Base-by-base conservation (phyloP, 2,888 invertebrate species). In the Hipparchia sbordonii region DNA sequence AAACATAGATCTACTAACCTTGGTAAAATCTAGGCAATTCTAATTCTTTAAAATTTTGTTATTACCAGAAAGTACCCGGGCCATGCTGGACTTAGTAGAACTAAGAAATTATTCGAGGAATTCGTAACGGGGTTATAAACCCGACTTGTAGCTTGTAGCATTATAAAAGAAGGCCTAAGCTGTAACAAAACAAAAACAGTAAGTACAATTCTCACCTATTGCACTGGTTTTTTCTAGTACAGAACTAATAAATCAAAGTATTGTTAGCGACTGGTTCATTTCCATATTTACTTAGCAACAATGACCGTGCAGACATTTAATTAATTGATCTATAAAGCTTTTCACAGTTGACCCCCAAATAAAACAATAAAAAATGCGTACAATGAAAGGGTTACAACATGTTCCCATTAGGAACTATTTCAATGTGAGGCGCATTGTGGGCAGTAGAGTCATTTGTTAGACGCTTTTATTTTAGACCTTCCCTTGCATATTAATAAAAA, bases 241-340 rank as follows among this genome's bases (percentile, higher is more conserved):
- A 46, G 69, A 72, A 80, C 75, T 85, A 86, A 93, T 93, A 93
- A 93, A 93, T 93, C 93, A 93, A 80, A 76, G 85, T 89, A 87
- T 92, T 93, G 93, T 92, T 92, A 85, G 79, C 81, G 80, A 81
- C 85, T 80, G 76, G 81, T 86, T 88, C 86, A 93, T 93, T 92
- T 89, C 85, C 93, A 93, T 93, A 93, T 93, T 92, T 91, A 88
- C 87, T 88, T 84, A 87, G 84, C 84, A 88, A 93, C 93, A 92
- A 92, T 91, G 91, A 92, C 92, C 92, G 90, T 89, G 85, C 85
- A 88, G 87, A 89, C 93, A 87, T 93, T 92, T 93, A 93, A 93
- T 93, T 93, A 93, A 93, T 93, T 93, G 93, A 92, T 91, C 91
- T 89, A 91, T 91, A 92, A 93, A 91, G 87, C 91, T 89, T 90